phyloP scores from a whole-genome alignment of 2,888 invertebrate genomes.

The Maniola hyperantus region DNA sequence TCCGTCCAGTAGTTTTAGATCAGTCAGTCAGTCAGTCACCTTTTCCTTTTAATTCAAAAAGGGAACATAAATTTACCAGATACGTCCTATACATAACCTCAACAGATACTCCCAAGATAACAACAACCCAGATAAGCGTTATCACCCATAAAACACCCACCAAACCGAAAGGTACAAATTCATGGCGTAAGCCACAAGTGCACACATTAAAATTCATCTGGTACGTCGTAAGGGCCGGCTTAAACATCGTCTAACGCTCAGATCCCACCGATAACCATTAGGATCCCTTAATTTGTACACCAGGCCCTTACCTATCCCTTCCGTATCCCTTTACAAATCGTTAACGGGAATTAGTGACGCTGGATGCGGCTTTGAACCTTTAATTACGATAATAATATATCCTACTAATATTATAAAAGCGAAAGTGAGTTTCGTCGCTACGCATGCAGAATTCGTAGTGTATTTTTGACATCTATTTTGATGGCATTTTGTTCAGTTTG shows the following conservation, averaged over 20 bases:
- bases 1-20: no score
- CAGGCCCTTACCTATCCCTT: constrained; percentile 79
- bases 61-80: no score
- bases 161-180: constrained; percentile 40
- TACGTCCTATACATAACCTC: no score
- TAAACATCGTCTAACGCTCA: constrained; percentile 62
- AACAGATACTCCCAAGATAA: constrained; percentile 33
- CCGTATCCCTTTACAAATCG: constrained; percentile 78
- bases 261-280: constrained; percentile 79
- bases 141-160: constrained; percentile 35
- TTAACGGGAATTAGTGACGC: constrained; percentile 57
- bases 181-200: constrained; percentile 41
- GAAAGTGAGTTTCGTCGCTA: no score
- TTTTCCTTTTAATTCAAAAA: no score
- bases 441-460: no score
- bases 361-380: constrained; percentile 48
- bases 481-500: no score
- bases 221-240: constrained; percentile 63
- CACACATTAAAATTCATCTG: constrained; percentile 79
- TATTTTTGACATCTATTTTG: no score
- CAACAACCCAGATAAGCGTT: constrained; percentile 25
- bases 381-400: not conserved
- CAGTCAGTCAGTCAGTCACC: no score
- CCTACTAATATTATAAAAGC: no score
- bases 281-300: constrained; percentile 79